Evolutionary conservation across 1,140 invertebrate species (phyloP), one percentile per base, ranked within the genome.

Genomic region (Zaprionus vittiger): DNA sequence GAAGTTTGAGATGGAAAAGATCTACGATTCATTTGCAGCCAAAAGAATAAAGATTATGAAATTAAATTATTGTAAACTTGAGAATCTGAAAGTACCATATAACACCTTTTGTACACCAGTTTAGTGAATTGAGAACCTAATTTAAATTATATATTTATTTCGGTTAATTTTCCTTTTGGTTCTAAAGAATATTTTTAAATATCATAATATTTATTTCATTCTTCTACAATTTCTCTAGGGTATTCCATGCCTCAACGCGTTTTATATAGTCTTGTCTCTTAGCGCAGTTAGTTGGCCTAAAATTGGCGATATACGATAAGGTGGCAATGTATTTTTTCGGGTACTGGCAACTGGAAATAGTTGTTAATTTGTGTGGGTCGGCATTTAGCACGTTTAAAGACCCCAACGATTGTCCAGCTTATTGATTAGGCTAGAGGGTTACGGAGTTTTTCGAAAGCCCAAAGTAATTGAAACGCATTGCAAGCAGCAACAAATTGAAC

Each of bases 341-440:
- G 59, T 34, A 24, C 31, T 41, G 60, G 12, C 6, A 64, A 38
- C 38, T 65, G 17, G 17, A 28, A 49, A 55, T 14, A n/a, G 49
- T 38, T 66, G 74, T 57, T 73, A 77, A 77, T 77, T 77, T 73
- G 69, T 66, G 56, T 73, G 61, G 70, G 70, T 41, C 22, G 71
- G n/a, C 38, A 62, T 77, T 77, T 77, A 56, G 70, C 70, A 73
- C 56, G 59, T 67, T 15, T 49, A 62, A 77, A 56, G 28, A 38
- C 28, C 4, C n/a, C 47, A 26, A 34, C 38, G 47, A 62, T 77
- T 72, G 62, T 66, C 65, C 64, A 67, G 67, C 66, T 31, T 62
- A 59, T 59, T 57, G 4, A 34, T n/a, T 14, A 15, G 6, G 12
- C 22, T 49, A 49, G 47, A 20, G 47, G 20, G 47, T 20, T 49